Evolutionary conservation across 2,888 invertebrate species (phyloP), one percentile per base, ranked within the genome.

Genomic region (Agonopterix heracliana): DNA sequence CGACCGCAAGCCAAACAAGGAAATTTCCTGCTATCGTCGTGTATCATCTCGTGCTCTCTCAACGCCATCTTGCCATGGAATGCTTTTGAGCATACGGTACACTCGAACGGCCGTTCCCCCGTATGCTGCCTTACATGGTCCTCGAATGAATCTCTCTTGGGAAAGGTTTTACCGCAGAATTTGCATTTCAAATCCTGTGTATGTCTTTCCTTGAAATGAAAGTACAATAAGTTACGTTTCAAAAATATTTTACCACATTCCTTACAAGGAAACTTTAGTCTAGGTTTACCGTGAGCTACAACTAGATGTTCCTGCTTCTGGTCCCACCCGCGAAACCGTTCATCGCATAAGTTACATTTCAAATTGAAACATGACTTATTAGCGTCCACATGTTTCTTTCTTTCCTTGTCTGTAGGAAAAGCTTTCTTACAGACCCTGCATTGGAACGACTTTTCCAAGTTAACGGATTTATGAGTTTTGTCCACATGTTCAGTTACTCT

Each of bases 81-180:
- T 1, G 75, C 66, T 59, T 87, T 88, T 0, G 77, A 66, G 52
- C 91, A 91, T 0, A 87, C 76, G 0, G 83, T 77, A 57, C 91
- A 91, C 0, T 81, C 75, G 41, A 81, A 88, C 1, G 81, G 64
- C 47, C 86, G 90, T 50, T 90, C 90, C 55, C 86, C 83, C 3
- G 90, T 90, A 55, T 91, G 91, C 1, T 84, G 82, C 3, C 89
- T 84, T 47, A 79, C 78, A 52, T 90, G 90, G 9, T 89, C 81
- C 13, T 80, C 76, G 4, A 82, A 59, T 36, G 64, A 69, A 14
- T 72, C 66, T 57, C 78, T 78, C 0, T 80, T 74, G 7, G 74
- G 74, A 47, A 82, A 86, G 44, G 83, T 85, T 43, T 74, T 61
- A 0, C 81, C 83, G 40, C 87, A 87, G 47, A 76, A 80, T 0